Evolutionary conservation across 2,113 vertebrate genomes (phyloP).

Genomic region (Callipepla squamata): DNA sequence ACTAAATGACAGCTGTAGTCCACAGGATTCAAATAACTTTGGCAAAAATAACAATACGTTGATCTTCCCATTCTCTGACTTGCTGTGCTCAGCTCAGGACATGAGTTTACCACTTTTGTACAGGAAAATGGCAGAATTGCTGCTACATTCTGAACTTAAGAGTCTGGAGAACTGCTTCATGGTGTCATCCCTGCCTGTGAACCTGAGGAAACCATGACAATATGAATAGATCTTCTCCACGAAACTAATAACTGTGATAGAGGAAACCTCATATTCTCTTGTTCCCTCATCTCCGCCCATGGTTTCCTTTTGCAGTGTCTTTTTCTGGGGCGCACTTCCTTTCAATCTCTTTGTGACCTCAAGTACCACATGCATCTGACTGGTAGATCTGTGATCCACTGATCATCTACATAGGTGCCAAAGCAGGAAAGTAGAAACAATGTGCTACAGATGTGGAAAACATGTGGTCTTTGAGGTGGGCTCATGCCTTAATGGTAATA

Average conservation of each 20-base stretch:
- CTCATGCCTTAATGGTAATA: neutral
- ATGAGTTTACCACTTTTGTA: neutral
- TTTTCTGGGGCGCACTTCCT: neutral
- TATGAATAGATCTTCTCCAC: neutral
- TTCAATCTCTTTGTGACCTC: neutral
- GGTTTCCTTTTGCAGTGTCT: neutral
- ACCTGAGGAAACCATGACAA: neutral
- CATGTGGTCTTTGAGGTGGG: neutral
- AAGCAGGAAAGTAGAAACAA: neutral
- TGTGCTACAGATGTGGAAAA: neutral
- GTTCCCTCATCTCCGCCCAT: too few relatives aligned
- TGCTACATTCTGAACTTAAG: neutral
- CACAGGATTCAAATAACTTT: neutral
- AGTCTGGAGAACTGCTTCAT: neutral
- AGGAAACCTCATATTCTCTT: neutral
- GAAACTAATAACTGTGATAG: neutral
- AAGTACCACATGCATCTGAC: neutral
- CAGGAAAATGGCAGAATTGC: neutral
- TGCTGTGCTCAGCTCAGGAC: neutral
- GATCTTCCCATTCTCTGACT: neutral
- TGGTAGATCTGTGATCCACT: neutral
- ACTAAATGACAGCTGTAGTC: neutral
- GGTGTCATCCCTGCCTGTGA: neutral
- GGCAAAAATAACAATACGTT: neutral
- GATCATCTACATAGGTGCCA: neutral